Percentiles rank a stretch among this genome's conserved stretches.
Evolutionary conservation across 1,140 invertebrate genomes (phyloP).

Genomic region (Camponotus pennsylvanicus): DNA sequence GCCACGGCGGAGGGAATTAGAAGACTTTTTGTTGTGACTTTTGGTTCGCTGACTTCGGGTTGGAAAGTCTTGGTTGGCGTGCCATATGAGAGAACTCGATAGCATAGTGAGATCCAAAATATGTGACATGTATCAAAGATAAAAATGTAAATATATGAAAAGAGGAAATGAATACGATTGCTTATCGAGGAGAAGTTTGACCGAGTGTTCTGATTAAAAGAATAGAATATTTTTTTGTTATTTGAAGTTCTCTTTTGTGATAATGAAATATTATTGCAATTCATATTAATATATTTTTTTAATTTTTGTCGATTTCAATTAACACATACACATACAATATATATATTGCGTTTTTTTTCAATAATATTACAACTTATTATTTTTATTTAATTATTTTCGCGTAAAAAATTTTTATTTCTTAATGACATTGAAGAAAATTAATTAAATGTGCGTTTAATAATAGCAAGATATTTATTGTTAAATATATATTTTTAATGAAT

Average conservation of each 20-base stretch:
- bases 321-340: too few relatives aligned
- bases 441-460: not conserved
- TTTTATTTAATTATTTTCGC: not conserved
- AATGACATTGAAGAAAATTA: not conserved
- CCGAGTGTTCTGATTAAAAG: conserved; percentile 20
- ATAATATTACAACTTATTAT: not conserved
- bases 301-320: not conserved
- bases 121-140: not conserved
- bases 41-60: conserved; percentile 1
- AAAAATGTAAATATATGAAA: conserved; percentile 18
- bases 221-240: not conserved
- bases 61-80: conserved; percentile 59
- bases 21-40: conserved; percentile 25
- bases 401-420: conserved; percentile 3
- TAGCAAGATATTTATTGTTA: not conserved
- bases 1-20: conserved; percentile 65
- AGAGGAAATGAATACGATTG: not conserved
- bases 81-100: not conserved
- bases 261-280: not conserved
- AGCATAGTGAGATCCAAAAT: not conserved
- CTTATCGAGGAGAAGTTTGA: not conserved
- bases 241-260: not conserved
- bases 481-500: not conserved
- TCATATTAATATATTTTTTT: not conserved
- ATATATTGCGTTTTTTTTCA: not conserved